Evolutionary conservation across 53 echinoderm and acorn worm species (phyloP), one percentile per base, ranked within the genome.

Genomic region (Paracentrotus lividus): DNA sequence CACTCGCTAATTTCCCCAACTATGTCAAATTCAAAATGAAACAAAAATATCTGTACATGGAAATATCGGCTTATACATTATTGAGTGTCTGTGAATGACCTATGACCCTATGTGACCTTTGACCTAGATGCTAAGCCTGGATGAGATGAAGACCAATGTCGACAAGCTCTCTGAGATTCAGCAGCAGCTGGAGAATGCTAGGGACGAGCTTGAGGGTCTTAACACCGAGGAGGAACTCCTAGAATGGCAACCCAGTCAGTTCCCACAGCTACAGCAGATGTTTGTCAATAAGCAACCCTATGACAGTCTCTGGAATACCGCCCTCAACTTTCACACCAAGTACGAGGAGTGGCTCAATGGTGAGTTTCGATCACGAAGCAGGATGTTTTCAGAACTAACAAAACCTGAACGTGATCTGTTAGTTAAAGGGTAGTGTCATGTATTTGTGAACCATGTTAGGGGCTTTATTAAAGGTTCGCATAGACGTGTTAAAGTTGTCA

Each of bases 331-430:
- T 69, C 99, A 99, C 85, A 99, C 97, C 53, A 96, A 96, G 78
- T 99, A 97, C 65, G 99, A 99, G 95, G 86, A 91, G 23, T 99
- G 99, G 99, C 94, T 99, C 27, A 99, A 99, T 96, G 99, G 99
- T 99, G 88, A 85, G 97, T 98, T 58, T 38, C 38, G 20, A 4
- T 57, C 14, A 57, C 29, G 29, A 29, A 1, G 32, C 29, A 9
- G 14, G 66, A 66, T 27, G 32, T 31, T 66, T 13, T 20, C 55
- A 2, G 1, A 38, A 40, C 2, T 13, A 18, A 38, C 10, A 72
- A 40, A 18, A 72, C 40, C 81, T 47, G n/a, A 42, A 12, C 26
- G 16, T 47, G 49, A 29, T 77, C 36, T 77, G 5, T 47, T 16
- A 20, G 42, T 16, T 76, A 5, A 76, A 76, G 18, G n/a, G 9